These are phyloP conservation scores for Cynaeus angustus DNA, from an alignment of 2,888 invertebrate genomes.

Conservation along the genomic window DNA sequence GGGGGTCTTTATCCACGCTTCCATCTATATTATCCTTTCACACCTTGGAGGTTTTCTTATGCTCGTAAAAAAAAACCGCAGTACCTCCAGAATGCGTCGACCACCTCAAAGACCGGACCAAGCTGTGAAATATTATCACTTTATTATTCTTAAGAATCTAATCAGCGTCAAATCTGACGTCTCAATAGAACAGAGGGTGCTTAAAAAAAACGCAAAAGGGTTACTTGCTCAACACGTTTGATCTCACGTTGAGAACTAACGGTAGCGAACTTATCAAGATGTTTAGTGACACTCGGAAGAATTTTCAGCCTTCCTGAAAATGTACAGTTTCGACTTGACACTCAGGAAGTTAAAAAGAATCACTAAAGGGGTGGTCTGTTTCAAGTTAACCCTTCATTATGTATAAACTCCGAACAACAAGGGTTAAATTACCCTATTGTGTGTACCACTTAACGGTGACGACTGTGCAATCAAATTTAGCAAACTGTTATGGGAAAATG, in stretches of 20 bases:
- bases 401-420: constrained; percentile 66
- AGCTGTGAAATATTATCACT: constrained; percentile 67
- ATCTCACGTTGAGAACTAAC: constrained; percentile 59
- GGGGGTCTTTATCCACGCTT: not conserved
- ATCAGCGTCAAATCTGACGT: constrained; percentile 61
- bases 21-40: constrained; percentile 27
- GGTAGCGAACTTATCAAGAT: constrained; percentile 56
- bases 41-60: constrained; percentile 27
- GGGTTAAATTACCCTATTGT: constrained; percentile 68
- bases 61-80: constrained; percentile 61
- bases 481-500: constrained; percentile 44
- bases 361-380: constrained; percentile 51
- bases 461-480: constrained; percentile 46
- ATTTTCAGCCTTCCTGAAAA: constrained; percentile 31
- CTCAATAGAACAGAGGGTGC: constrained; percentile 51
- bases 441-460: constrained; percentile 59
- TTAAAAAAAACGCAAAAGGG: constrained; percentile 62
- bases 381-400: constrained; percentile 63
- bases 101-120: constrained; percentile 64
- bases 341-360: constrained; percentile 23
- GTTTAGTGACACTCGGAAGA: constrained; percentile 17
- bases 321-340: constrained; percentile 10
- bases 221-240: constrained; percentile 53
- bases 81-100: constrained; percentile 57
- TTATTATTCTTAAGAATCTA: constrained; percentile 65